These are phyloP conservation scores for Heliopora coerulea DNA, from an alignment of 92 coral and sea anemone species.

Conservation along the genomic window DNA sequence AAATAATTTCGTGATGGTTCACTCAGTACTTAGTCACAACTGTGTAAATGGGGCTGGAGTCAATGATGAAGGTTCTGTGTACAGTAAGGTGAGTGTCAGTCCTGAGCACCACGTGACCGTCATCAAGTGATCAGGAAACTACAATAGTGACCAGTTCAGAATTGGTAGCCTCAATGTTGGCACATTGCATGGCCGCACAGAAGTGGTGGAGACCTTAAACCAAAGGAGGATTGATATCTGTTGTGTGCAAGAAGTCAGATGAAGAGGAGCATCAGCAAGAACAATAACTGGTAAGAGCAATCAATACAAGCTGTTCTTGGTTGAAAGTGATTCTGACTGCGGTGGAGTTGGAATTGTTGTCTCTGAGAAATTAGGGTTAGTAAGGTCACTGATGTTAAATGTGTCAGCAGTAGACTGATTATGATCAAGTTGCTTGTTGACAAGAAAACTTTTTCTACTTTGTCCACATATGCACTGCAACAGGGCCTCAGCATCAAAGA, in stretches of 20 bases:
- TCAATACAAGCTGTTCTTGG: slow-evolving; percentile 27
- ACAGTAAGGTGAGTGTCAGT: slow-evolving; percentile 39
- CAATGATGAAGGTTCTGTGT: slow-evolving; percentile 6
- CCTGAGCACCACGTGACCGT: slow-evolving; percentile 42
- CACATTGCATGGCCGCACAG: slow-evolving; percentile 18
- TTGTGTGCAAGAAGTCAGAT: slow-evolving; percentile 35
- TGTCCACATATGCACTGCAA: slow-evolving; percentile 42
- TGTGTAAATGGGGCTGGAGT: neutral
- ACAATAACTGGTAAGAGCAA: slow-evolving; percentile 28
- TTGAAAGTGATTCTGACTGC: slow-evolving; percentile 25
- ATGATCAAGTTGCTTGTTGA: slow-evolving; percentile 22
- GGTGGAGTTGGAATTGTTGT: slow-evolving; percentile 45
- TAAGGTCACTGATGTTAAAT: slow-evolving; percentile 21
- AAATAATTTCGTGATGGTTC: neutral
- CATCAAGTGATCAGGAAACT: slow-evolving; percentile 36
- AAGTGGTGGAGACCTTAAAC: slow-evolving; percentile 40
- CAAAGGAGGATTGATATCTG: slow-evolving; percentile 36
- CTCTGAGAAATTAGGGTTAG: slow-evolving; percentile 34
- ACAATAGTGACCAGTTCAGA: slow-evolving; percentile 9
- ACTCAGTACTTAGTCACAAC: neutral
- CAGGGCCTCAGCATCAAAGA: neutral
- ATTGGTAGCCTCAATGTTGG: slow-evolving; percentile 41
- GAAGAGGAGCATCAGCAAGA: slow-evolving; percentile 42
- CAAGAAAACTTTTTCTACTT: neutral
- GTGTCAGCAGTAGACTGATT: slow-evolving; percentile 8